Percentiles rank a stretch among this genome's conserved stretches.
phyloP scores from a whole-genome alignment of 2,797 vertebrate species.

The Mormyrus hasselquistii region DNA sequence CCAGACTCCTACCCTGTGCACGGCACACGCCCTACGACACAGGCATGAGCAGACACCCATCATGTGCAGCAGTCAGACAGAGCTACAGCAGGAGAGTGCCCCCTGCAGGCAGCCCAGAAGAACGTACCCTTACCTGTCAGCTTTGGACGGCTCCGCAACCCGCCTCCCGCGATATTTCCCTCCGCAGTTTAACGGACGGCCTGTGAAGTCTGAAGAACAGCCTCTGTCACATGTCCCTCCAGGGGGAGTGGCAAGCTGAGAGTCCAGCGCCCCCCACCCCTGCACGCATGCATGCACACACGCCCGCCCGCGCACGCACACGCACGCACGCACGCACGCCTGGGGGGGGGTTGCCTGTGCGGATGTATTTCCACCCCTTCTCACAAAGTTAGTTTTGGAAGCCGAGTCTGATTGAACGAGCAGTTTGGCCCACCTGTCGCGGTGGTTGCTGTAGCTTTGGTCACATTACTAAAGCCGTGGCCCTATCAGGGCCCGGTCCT shows the following conservation, averaged over 20 bases:
- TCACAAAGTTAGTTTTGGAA: conserved; percentile 5
- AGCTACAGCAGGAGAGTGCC: conserved; percentile 31
- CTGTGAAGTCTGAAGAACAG: conserved; percentile 92
- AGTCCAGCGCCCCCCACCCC: conserved; percentile 42
- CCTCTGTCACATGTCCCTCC: conserved; percentile 86
- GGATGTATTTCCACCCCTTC: background rate
- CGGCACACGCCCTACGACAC: conserved; percentile 21
- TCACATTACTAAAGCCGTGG: background rate
- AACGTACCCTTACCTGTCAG: conserved; percentile 82
- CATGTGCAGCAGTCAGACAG: conserved; percentile 18
- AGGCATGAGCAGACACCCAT: conserved; percentile 13
- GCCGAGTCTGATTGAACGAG: background rate
- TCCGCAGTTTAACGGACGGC: conserved; percentile 78
- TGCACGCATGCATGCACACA: conserved; percentile 48
- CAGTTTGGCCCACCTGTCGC: conserved; percentile 14
- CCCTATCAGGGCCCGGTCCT: background rate
- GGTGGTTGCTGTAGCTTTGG: background rate
- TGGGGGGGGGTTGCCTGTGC: background rate
- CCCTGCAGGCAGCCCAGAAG: conserved; percentile 67
- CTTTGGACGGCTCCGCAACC: conserved; percentile 71
- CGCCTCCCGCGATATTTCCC: conserved; percentile 72
- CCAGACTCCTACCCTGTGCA: background rate
- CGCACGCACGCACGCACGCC: background rate
- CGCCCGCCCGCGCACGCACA: conserved; percentile 25
- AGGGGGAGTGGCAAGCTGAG: conserved; percentile 54